A percentile compares a stretch with the other conserved stretches of the same genome.
These are phyloP conservation scores for Aldabrachelys gigantea DNA, from an alignment of 2,113 vertebrate species.

Conservation along the genomic window DNA sequence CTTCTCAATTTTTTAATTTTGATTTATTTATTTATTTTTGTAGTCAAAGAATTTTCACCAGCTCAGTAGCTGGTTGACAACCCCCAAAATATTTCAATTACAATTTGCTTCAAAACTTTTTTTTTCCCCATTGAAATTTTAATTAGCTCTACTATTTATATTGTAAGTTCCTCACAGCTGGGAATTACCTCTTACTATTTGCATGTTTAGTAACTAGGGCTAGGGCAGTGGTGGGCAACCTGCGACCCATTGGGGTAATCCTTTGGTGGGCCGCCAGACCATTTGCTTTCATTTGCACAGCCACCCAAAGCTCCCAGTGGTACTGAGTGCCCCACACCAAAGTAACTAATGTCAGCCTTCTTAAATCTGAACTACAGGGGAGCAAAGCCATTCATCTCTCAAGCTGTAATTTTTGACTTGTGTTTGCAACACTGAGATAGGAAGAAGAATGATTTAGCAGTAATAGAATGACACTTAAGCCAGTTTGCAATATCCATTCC, in stretches of 20 bases:
- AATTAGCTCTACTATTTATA: not conserved
- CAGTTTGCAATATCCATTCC: not conserved
- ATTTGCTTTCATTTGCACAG: not conserved
- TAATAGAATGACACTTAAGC: slow-evolving; percentile 23
- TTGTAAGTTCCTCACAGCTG: not conserved
- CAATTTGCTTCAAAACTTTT: not conserved
- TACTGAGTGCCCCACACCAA: not conserved
- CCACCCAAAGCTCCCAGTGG: not conserved
- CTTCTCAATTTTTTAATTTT: not conserved
- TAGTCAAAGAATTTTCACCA: not conserved
- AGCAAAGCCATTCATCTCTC: slow-evolving; percentile 20
- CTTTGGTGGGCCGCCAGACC: too few relatives aligned
- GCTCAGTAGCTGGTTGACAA: not conserved
- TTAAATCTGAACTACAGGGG: not conserved
- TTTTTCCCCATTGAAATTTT: not conserved
- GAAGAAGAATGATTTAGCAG: not conserved
- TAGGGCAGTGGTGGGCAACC: too few relatives aligned
- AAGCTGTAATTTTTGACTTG: slow-evolving; percentile 16
- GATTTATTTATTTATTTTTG: too few relatives aligned
- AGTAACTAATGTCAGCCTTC: slow-evolving; percentile 26
- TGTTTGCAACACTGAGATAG: not conserved
- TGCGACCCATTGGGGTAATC: too few relatives aligned
- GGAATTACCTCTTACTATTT: not conserved
- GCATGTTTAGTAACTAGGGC: not conserved
- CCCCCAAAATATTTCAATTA: not conserved